Percentiles rank a stretch among this genome's conserved stretches.
Evolutionary conservation across 1,140 invertebrate genomes (phyloP).

Genomic region (Ditylenchus dipsaci): DNA sequence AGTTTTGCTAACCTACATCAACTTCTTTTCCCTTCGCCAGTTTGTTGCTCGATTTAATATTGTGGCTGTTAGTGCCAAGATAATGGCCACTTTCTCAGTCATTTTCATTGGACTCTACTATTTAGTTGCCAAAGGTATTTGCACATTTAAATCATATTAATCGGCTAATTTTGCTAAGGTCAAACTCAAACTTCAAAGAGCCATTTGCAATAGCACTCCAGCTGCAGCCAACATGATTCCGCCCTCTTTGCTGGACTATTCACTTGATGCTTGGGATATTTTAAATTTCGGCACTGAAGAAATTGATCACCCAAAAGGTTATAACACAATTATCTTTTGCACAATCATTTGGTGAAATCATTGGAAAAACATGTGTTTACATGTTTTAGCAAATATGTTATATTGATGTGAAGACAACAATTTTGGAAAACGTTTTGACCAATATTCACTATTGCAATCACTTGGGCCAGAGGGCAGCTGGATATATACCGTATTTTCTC

Average conservation of each 20-base stretch:
- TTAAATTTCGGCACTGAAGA: conserved; percentile 51
- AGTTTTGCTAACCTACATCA: conserved; percentile 30
- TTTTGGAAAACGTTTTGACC: too few species aligned
- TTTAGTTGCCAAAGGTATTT: conserved; percentile 39
- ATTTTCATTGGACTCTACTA: conserved; percentile 42
- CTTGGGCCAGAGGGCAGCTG: too few species aligned
- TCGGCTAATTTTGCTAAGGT: too few species aligned
- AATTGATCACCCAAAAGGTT: conserved; percentile 43
- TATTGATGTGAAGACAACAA: too few species aligned
- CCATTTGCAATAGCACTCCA: conserved; percentile 12
- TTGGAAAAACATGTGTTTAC: too few species aligned
- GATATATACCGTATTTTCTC: too few species aligned
- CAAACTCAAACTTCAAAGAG: neutral
- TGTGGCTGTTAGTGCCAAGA: conserved; percentile 40
- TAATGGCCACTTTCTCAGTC: conserved; percentile 43
- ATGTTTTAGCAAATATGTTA: too few species aligned
- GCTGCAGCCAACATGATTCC: conserved; percentile 3
- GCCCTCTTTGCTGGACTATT: conserved; percentile 44
- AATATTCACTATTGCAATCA: too few species aligned
- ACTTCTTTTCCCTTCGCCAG: conserved; percentile 46
- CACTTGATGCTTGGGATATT: conserved; percentile 45
- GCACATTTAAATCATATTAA: too few species aligned
- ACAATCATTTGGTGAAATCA: too few species aligned
- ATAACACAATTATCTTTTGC: neutral
- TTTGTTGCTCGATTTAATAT: conserved; percentile 46